Conservation (phyloP, 2,113 vertebrate species). For the Morone chrysops region DNA sequence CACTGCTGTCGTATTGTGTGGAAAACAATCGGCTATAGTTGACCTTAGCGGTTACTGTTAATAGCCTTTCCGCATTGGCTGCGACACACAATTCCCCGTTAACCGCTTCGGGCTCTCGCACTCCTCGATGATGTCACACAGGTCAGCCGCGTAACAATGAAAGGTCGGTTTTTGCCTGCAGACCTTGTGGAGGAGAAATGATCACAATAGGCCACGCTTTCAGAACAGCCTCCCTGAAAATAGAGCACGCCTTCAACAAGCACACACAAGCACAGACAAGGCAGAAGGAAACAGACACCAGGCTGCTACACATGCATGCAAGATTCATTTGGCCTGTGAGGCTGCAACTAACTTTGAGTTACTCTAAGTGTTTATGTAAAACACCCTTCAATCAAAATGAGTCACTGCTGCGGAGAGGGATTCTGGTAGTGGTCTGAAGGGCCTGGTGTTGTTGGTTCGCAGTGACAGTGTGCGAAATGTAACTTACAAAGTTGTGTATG, state of each 20-base stretch:
- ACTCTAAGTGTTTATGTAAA: not conserved
- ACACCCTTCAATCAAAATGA: not conserved
- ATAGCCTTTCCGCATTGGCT: constrained; percentile 52
- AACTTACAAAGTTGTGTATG: constrained; percentile 97
- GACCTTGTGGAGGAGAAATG: constrained; percentile 32
- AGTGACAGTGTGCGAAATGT: not conserved
- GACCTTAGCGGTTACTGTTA: constrained; percentile 53
- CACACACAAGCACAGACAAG: not conserved
- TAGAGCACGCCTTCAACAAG: constrained; percentile 27
- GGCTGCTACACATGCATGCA: not conserved
- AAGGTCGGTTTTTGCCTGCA: constrained; percentile 35
- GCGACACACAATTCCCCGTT: constrained; percentile 48
- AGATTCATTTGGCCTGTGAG: not conserved
- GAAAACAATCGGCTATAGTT: constrained; percentile 63
- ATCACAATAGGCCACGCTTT: constrained; percentile 32
- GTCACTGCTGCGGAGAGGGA: not conserved
- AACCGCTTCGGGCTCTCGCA: constrained; percentile 31
- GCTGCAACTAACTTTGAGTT: not conserved
- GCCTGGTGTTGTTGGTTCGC: not conserved
- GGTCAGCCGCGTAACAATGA: constrained; percentile 49
- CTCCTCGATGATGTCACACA: constrained; percentile 60
- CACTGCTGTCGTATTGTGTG: constrained; percentile 58
- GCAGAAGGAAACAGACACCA: not conserved
- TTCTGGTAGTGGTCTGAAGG: not conserved
- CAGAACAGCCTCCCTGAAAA: constrained; percentile 27